Base-by-base conservation (phyloP, 2,113 vertebrate genomes). In the Epinephelus lanceolatus region DNA sequence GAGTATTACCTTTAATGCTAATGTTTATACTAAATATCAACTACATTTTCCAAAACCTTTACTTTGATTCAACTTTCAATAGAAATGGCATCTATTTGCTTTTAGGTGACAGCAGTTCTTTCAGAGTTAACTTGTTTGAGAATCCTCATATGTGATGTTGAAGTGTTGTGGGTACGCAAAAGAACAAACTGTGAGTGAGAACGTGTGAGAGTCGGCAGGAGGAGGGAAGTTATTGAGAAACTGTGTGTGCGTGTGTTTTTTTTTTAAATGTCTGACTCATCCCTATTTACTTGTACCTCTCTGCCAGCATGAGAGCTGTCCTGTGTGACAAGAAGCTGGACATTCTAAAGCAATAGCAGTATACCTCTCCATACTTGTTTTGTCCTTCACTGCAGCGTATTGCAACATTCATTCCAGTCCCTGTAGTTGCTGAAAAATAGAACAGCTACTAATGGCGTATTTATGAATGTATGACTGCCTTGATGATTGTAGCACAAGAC, bases 181-280 rank as follows among this genome's bases (percentile, higher is more conserved):
- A 81, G 78, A 92, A 88, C 60, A 83, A 78, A 78, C 37, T 86
- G 78, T 78, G 47, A 86, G 80, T 74, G 86, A 75, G 71, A 86
- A 81, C 60, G 88, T 82, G 81, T 67, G 86, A 89, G 65, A 85
- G 88, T 79, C 68, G 47, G 76, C 67, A 83, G 75, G 73, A 62
- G 85, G 78, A 89, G 81, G 65, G n/a, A 77, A 81, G 76, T 85
- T 78, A 76, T 80, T 60, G 86, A 81, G 78, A 89, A 88, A 65
- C 47, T 27, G 71, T 45, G 42, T 45, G 33, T 37, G 33, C 6
- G 6, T 37, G 6, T 37, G 33, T 7, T 82, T 75, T 91, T 86
- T 93, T 89, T 92, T 88, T 87, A 80, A 59, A 84, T 76, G 78
- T 87, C 80, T 91, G 89, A 90, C 84, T 92, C 87, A 89, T 91